Percentiles rank a stretch among this genome's conserved stretches.
Evolutionary conservation across 2,797 vertebrate genomes (phyloP).

Genomic region (Tragopan temminckii): DNA sequence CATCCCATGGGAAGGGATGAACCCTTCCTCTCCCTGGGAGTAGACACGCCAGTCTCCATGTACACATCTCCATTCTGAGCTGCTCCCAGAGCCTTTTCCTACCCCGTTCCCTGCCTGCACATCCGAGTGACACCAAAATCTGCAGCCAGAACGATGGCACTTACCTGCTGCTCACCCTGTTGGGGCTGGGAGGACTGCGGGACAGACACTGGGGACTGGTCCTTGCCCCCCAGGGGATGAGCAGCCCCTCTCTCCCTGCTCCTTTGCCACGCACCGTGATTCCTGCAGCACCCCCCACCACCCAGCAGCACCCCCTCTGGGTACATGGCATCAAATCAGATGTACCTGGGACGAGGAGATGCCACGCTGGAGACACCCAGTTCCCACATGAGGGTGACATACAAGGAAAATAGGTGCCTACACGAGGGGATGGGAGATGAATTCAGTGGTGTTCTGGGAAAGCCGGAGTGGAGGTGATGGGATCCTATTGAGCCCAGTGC

Average conservation of each 20-base stretch:
- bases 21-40: not conserved
- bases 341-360: not conserved
- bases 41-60: not conserved
- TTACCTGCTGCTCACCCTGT: slow-evolving; percentile 26
- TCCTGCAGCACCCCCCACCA: not conserved
- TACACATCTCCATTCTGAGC: not conserved
- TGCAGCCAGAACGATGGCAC: not conserved
- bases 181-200: not conserved
- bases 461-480: not conserved
- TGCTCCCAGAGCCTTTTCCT: not conserved
- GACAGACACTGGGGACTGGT: not conserved
- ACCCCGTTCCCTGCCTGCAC: not conserved
- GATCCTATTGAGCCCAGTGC: not conserved
- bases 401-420: not conserved
- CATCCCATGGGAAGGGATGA: not conserved
- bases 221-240: not conserved
- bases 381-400: not conserved
- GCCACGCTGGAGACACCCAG: not conserved
- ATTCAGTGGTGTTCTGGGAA: not conserved
- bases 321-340: not conserved
- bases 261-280: not conserved
- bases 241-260: not conserved
- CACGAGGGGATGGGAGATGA: not conserved
- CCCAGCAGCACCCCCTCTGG: not conserved
- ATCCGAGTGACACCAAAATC: accelerated